Conservation (phyloP, 2,113 vertebrate genomes). For the Platysteira castanea region DNA sequence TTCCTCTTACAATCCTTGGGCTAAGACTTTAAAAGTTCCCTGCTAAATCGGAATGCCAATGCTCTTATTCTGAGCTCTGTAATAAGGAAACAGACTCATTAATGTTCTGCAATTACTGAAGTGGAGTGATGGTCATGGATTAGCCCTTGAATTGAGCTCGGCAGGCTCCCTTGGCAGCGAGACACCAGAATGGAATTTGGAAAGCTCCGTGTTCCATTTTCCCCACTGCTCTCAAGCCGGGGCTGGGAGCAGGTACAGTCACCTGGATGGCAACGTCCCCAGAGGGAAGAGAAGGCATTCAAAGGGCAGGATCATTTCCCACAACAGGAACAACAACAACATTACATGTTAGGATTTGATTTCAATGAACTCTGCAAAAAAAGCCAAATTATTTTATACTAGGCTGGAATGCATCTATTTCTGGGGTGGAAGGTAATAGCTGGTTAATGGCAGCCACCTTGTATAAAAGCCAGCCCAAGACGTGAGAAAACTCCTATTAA, state of each 20-base stretch:
- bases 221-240: neutral
- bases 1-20: conserved; percentile 32
- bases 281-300: neutral
- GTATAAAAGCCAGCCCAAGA: neutral
- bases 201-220: conserved; percentile 9
- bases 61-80: conserved; percentile 40
- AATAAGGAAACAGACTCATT: conserved; percentile 49
- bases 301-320: neutral
- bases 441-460: neutral
- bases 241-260: conserved; percentile 30
- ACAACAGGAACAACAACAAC: neutral
- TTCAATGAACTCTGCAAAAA: neutral
- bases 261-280: neutral
- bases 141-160: neutral
- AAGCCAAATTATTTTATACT: neutral
- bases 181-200: neutral
- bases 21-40: conserved; percentile 50
- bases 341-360: neutral
- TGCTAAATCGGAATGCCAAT: conserved; percentile 41
- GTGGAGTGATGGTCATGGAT: conserved; percentile 6
- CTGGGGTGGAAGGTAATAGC: neutral
- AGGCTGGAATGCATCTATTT: neutral
- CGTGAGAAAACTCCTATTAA: neutral
- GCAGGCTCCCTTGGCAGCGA: neutral
- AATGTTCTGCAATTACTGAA: conserved; percentile 41